phyloP scores from a whole-genome alignment of 2,888 invertebrate species.

The Drosophila stalkeri region DNA sequence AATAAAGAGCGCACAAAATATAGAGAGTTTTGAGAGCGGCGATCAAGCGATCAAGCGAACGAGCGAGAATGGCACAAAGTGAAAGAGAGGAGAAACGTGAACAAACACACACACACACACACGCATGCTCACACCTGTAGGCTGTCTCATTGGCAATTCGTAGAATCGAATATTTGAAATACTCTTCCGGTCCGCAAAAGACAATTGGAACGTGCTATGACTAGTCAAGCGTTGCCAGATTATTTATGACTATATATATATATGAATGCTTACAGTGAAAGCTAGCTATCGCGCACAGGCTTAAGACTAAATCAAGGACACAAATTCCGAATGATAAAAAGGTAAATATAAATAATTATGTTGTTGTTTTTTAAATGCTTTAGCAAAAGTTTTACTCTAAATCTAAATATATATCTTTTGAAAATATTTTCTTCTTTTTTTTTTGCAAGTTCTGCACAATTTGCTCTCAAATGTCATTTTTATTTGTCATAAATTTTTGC shows the following conservation, averaged over 20 bases:
- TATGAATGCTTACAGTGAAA: background rate
- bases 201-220: slow-evolving; percentile 35
- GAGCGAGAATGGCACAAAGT: slow-evolving; percentile 1
- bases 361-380: background rate
- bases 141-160: slow-evolving; percentile 44
- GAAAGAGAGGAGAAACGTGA: slow-evolving; percentile 17
- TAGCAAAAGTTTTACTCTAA: slow-evolving; percentile 1
- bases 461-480: slow-evolving; percentile 49
- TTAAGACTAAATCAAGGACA: background rate
- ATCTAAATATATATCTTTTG: background rate
- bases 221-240: slow-evolving; percentile 19
- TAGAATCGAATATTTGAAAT: slow-evolving; percentile 43
- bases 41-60: background rate
- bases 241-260: background rate
- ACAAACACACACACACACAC: slow-evolving; percentile 29
- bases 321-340: slow-evolving; percentile 5
- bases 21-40: slow-evolving; percentile 17
- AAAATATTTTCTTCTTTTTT: background rate
- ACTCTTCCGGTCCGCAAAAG: slow-evolving; percentile 43
- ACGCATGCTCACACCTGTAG: slow-evolving; percentile 19
- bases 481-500: slow-evolving; percentile 39
- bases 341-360: no score
- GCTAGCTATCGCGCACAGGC: background rate
- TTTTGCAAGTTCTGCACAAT: slow-evolving; percentile 2
- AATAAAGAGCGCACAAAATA: slow-evolving; percentile 17